Percentiles rank a stretch among this genome's conserved stretches.
These are phyloP conservation scores for Hipparchia sbordonii DNA, from an alignment of 2,888 invertebrate genomes.

Conservation along the genomic window DNA sequence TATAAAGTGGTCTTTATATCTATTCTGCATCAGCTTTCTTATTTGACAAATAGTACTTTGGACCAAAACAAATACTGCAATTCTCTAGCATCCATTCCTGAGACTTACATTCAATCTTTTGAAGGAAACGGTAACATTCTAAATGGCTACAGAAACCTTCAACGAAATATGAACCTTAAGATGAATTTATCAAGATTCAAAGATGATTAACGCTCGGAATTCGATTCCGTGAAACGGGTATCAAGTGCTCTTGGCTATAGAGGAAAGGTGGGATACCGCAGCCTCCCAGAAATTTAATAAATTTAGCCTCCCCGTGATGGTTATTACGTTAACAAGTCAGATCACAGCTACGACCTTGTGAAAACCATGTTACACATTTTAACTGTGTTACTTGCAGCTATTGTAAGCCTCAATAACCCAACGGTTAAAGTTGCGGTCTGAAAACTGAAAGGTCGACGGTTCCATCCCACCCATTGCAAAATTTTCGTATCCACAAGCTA, in stretches of 20 bases:
- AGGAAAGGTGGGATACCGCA: conserved; percentile 41
- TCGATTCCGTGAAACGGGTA: conserved; percentile 16
- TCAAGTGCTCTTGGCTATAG: conserved; percentile 24
- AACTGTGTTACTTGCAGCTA: background rate
- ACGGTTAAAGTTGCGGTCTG: too few relatives aligned
- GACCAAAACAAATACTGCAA: background rate
- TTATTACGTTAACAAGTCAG: conserved; percentile 22
- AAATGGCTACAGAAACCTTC: background rate
- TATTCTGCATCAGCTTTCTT: too few relatives aligned
- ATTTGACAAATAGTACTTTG: background rate
- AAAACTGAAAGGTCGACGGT: too few relatives aligned
- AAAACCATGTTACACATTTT: conserved; percentile 1
- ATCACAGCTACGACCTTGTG: conserved; percentile 15
- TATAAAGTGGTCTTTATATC: background rate
- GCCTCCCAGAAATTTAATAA: conserved; percentile 55
- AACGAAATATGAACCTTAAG: conserved; percentile 9
- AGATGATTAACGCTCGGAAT: conserved; percentile 15
- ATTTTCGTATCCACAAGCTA: too few relatives aligned
- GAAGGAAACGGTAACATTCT: conserved; percentile 8
- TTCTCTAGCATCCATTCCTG: conserved; percentile 1
- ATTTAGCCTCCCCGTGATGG: conserved; percentile 40
- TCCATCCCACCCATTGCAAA: too few relatives aligned
- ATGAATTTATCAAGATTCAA: background rate
- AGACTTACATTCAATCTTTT: conserved; percentile 6
- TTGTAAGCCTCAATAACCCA: background rate